Evolutionary conservation across 2,888 invertebrate genomes (phyloP).

Genomic region (Morpho deidamia): DNA sequence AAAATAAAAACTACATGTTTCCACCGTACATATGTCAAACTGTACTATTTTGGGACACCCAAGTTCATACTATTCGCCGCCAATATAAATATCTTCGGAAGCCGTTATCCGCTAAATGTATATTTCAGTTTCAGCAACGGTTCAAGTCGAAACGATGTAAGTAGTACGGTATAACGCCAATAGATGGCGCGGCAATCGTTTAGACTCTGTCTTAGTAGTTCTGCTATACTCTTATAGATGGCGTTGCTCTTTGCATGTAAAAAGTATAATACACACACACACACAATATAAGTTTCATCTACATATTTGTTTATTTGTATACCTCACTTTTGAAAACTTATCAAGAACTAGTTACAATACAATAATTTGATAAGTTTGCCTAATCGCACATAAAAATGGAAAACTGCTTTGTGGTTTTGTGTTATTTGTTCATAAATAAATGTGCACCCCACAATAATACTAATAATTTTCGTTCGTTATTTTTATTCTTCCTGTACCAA

Average conservation of each 20-base stretch:
- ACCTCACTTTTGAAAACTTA: too few relatives aligned
- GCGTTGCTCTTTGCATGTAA: not conserved
- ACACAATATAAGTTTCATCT: too few relatives aligned
- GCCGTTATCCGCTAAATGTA: conserved; percentile 30
- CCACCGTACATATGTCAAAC: conserved; percentile 72
- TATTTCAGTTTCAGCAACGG: conserved; percentile 30
- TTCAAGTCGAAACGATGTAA: conserved; percentile 20
- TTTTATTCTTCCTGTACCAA: too few relatives aligned
- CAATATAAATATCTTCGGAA: conserved; percentile 50
- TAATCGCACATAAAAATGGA: too few relatives aligned
- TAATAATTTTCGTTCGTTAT: too few relatives aligned
- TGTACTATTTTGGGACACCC: conserved; percentile 70
- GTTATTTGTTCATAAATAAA: too few relatives aligned
- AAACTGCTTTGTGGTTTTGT: too few relatives aligned
- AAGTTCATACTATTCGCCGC: conserved; percentile 65
- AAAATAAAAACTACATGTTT: conserved; percentile 75
- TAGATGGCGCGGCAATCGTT: conserved; percentile 42
- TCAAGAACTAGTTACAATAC: too few relatives aligned
- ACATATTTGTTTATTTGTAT: too few relatives aligned
- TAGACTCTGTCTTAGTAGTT: not conserved
- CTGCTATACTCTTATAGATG: conserved; percentile 12
- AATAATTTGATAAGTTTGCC: too few relatives aligned
- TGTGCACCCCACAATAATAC: too few relatives aligned
- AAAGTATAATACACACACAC: too few relatives aligned
- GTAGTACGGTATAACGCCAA: not conserved